phyloP scores from a whole-genome alignment of 1,140 invertebrate species.

The Ctenoplectra terminalis region DNA sequence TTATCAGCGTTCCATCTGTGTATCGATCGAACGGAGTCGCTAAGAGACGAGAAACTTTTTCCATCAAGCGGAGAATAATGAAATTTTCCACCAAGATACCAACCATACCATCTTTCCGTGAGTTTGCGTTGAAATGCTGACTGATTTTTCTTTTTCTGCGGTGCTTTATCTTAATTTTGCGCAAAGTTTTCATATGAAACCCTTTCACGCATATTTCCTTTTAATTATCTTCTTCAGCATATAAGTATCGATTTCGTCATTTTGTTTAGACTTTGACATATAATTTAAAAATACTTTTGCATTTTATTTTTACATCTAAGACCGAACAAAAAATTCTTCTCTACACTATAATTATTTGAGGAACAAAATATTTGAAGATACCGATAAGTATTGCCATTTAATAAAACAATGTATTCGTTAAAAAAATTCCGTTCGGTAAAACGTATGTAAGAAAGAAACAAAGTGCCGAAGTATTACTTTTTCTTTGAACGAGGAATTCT shows the following conservation, averaged over 20 bases:
- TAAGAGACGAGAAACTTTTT: constrained; percentile 58
- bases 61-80: constrained; percentile 59
- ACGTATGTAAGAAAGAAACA: no score
- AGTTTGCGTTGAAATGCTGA: neutral
- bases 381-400: no score
- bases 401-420: neutral
- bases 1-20: constrained; percentile 54
- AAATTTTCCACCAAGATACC: constrained; percentile 54
- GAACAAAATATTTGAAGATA: no score
- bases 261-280: no score
- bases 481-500: neutral
- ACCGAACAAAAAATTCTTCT: no score
- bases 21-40: constrained; percentile 47
- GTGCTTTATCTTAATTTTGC: neutral
- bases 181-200: neutral
- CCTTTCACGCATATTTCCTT: neutral
- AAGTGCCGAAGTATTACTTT: neutral
- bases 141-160: neutral
- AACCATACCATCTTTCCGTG: neutral
- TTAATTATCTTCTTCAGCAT: neutral
- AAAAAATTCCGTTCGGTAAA: neutral
- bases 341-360: no score
- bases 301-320: no score
- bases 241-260: neutral
- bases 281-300: no score